Evolutionary conservation across 2,113 vertebrate species (phyloP), one percentile per base, ranked within the genome.

Genomic region (Laterallus jamaicensis): DNA sequence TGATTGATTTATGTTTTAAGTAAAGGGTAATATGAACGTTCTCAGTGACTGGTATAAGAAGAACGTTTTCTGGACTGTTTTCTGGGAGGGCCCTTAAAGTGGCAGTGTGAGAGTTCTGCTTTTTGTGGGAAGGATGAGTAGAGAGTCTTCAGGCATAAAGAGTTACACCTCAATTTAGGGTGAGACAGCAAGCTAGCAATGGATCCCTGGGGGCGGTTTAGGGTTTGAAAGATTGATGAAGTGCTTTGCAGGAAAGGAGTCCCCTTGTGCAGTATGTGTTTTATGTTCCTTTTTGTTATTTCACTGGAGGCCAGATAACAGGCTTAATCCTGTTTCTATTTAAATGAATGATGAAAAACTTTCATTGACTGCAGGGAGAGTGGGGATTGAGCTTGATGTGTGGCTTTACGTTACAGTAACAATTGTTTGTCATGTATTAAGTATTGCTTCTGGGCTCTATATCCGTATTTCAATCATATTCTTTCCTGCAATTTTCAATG

Each of bases 211-310:
- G 63, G 83, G 74, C 31, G 35, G 66, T 91, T 92, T 91, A 87
- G 66, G 40, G 78, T 87, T 63, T 93, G 83, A 94, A 95, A 94
- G 94, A 93, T 31, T 91, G 93, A 96, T 94, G 77, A 96, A 93
- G 55, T 68, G 70, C 74, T 92, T 82, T 89, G 86, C 62, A 93
- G 77, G 69, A 84, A 85, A 79, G 92, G 88, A 92, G 84, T 93
- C 74, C 83, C 91, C 62, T 90, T 29, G 4, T 84, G 78, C 82
- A 77, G 42, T 40, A 29, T 31, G 67, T 94, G 66, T 79, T 96
- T 92, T 91, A 50, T 92, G 86, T 85, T 93, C 58, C 62, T 94
- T 92, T 89, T 66, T 87, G 83, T 93, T 91, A 56, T 87, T 96
- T 93, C 83, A 87, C 92, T 94, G 77, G 81, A 93, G 88, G 96